Percentiles rank a stretch among this genome's conserved stretches.
Evolutionary conservation across 2,113 vertebrate species (phyloP).

Genomic region (Fregata magnificens): DNA sequence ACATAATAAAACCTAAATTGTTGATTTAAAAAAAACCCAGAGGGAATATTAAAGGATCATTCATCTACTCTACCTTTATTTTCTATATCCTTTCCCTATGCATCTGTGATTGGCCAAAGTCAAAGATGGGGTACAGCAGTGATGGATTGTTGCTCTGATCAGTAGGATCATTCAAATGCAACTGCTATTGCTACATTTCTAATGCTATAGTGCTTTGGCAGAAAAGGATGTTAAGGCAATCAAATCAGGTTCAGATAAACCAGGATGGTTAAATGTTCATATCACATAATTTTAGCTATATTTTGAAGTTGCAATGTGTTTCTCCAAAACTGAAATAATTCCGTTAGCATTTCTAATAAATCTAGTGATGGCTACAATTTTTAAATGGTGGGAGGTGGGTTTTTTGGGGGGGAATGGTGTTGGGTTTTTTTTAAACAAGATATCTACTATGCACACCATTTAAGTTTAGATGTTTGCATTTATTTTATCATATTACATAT

Average conservation of each 20-base stretch:
- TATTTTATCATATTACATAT: not conserved
- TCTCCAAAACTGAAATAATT: not conserved
- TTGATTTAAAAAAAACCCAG: not conserved
- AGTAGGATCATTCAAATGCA: not conserved
- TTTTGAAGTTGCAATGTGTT: not conserved
- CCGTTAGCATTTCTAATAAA: not conserved
- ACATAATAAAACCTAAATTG: not conserved
- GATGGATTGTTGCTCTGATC: not conserved
- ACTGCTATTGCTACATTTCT: not conserved
- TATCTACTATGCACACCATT: not conserved
- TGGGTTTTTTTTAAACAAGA: not conserved
- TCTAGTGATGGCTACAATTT: not conserved
- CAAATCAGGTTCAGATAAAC: not conserved
- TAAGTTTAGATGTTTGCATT: not conserved
- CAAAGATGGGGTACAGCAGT: not conserved
- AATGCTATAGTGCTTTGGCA: not conserved
- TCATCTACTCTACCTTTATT: not conserved
- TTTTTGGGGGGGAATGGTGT: accelerated
- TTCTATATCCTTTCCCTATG: not conserved
- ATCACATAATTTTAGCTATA: not conserved
- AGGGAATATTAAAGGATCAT: not conserved
- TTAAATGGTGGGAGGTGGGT: not conserved
- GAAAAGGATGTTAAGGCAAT: not conserved
- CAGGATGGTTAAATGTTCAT: not conserved
- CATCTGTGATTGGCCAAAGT: not conserved